These are phyloP conservation scores for Embidobia sp. DNA, from an alignment of 2,888 invertebrate species.

Conservation along the genomic window DNA sequence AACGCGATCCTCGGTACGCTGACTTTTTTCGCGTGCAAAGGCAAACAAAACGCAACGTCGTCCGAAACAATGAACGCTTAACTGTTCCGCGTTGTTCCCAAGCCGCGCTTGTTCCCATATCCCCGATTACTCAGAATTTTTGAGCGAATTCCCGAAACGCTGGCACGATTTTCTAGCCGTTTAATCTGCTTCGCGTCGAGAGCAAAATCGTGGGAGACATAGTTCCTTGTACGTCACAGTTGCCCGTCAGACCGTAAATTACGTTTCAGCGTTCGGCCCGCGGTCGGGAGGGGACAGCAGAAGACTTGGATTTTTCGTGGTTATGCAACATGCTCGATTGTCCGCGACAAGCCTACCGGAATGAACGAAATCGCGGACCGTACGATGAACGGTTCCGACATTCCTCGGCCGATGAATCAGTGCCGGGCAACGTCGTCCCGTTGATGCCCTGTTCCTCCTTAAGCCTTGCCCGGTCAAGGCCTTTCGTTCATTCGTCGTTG, in stretches of 20 bases:
- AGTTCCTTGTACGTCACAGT: slow-evolving; percentile 54
- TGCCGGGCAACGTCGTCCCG: slow-evolving; percentile 57
- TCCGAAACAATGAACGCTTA: slow-evolving; percentile 25
- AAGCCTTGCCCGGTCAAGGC: slow-evolving; percentile 64
- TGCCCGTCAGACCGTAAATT: slow-evolving; percentile 61
- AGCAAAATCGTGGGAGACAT: slow-evolving; percentile 49
- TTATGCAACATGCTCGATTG: slow-evolving; percentile 61
- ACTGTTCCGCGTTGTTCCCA: slow-evolving; percentile 30
- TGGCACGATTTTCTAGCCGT: slow-evolving; percentile 29
- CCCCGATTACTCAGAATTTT: slow-evolving; percentile 31
- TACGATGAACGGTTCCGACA: slow-evolving; percentile 66
- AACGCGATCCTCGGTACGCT: slow-evolving; percentile 12
- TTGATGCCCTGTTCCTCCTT: slow-evolving; percentile 50
- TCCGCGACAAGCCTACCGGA: slow-evolving; percentile 59
- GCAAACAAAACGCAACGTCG: slow-evolving; percentile 8
- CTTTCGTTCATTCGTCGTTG: slow-evolving; percentile 54
- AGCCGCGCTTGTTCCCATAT: slow-evolving; percentile 38
- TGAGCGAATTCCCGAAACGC: slow-evolving; percentile 43
- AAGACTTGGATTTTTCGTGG: slow-evolving; percentile 48
- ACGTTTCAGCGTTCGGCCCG: slow-evolving; percentile 21
- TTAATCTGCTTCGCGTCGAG: slow-evolving; percentile 36
- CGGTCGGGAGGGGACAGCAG: slow-evolving; percentile 1
- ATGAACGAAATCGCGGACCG: slow-evolving; percentile 64
- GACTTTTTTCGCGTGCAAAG: slow-evolving; percentile 10
- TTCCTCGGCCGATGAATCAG: slow-evolving; percentile 63